phyloP scores from a whole-genome alignment of 2,797 vertebrate species.

The Thripadectes ignobilis region DNA sequence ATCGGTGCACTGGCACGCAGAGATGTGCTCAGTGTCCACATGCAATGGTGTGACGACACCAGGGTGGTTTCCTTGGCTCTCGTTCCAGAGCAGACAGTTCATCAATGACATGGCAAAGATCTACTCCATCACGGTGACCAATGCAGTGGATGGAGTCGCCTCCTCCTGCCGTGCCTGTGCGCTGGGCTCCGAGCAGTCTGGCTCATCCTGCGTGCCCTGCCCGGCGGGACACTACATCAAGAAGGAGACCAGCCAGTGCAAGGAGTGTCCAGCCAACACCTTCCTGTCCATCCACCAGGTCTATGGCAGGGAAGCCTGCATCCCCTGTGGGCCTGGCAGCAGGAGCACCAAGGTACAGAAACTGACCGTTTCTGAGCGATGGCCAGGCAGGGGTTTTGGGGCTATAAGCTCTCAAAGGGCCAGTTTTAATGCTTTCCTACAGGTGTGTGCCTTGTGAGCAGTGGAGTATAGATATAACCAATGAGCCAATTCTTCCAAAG shows the following conservation, averaged over 20 bases:
- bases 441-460: not conserved
- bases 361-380: fast-evolving
- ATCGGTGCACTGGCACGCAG: fast-evolving
- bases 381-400: not conserved
- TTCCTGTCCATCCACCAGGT: constrained; percentile 87
- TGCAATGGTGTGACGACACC: not conserved
- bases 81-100: constrained; percentile 83
- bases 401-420: not conserved
- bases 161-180: constrained; percentile 90
- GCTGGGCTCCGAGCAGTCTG: constrained; percentile 80
- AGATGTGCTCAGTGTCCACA: no score
- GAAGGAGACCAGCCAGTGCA: constrained; percentile 85
- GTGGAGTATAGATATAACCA: not conserved
- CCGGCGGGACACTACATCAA: constrained; percentile 92
- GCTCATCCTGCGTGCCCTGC: constrained; percentile 92
- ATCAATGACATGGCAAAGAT: constrained; percentile 90
- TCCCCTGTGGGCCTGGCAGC: constrained; percentile 91
- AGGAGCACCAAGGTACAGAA: constrained; percentile 83
- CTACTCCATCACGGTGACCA: constrained; percentile 89
- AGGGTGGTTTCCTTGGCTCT: constrained; percentile 13
- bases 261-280: constrained; percentile 88
- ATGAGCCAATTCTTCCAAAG: not conserved
- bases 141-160: constrained; percentile 88
- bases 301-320: constrained; percentile 85
- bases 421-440: not conserved